These are phyloP conservation scores for Camponotus vicinus DNA, from an alignment of 1,140 invertebrate species.

Conservation along the genomic window DNA sequence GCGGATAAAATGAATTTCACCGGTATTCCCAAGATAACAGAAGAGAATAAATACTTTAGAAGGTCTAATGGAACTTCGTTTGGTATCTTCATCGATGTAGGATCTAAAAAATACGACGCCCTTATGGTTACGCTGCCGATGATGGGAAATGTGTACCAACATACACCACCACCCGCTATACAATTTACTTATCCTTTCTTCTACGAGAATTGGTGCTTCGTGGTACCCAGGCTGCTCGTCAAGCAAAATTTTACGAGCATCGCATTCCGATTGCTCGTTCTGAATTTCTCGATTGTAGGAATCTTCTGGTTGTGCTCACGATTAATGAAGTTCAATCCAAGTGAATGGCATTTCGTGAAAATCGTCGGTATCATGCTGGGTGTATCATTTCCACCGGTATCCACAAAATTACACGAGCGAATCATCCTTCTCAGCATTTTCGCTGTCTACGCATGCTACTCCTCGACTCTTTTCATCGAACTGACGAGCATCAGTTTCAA, in stretches of 20 bases:
- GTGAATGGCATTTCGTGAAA: neutral
- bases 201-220: conserved; percentile 9
- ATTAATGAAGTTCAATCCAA: conserved; percentile 11
- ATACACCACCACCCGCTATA: too few relatives aligned
- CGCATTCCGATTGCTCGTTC: neutral
- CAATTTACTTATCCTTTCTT: neutral
- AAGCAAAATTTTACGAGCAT: neutral
- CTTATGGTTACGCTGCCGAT: neutral
- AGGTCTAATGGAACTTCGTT: neutral
- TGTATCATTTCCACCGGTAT: neutral
- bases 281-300: conserved; percentile 5
- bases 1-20: conserved; percentile 31
- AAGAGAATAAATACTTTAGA: neutral
- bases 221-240: neutral
- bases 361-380: conserved; percentile 14
- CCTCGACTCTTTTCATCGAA: neutral
- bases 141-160: neutral
- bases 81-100: neutral
- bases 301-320: conserved; percentile 24
- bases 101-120: neutral
- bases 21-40: neutral
- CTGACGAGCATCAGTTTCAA: neutral
- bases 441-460: neutral
- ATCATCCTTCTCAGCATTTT: neutral
- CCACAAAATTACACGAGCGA: conserved; percentile 3